Evolutionary conservation across 2,888 invertebrate genomes (phyloP), one percentile per base, ranked within the genome.

Genomic region (Drosophila nr. perissopoda): DNA sequence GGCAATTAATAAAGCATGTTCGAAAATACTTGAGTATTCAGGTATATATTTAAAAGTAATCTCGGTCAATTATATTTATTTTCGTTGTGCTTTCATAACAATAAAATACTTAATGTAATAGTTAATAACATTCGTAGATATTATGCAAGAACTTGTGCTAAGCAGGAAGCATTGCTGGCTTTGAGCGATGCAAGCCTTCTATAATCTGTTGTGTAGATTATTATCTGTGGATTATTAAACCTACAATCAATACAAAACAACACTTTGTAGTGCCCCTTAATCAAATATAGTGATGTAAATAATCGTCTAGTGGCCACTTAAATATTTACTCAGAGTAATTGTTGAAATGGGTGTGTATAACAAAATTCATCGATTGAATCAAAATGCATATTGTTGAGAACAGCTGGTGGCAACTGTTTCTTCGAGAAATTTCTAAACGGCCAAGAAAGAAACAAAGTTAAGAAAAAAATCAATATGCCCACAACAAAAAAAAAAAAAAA

Each of bases 371-470:
- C 45, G 52, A 36, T 60, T 56, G 56, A 52, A 56, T n/a, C 45
- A 33, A 56, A 68, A 67, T 57, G 25, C 31, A 36, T 51, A 69
- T 34, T 38, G 25, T 5, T 27, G n/a, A 48, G 16, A 36, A 10
- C 36, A 75, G 42, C 48, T 40, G n/a, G 36, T 53, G 33, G 48
- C 51, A 59, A 38, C 29, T 36, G n/a, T 25, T 67, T 18, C 51
- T 34, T 82, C 79, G 62, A 72, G 79, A 80, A 75, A 78, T 82
- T 80, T 82, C 79, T 68, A 75, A 73, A 38, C 58, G 21, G 13
- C 56, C 33, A 64, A 34, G 21, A 64, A 29, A 64, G 51, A 45
- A 77, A 48, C 40, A 49, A 61, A 49, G 56, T 40, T 38, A 45
- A 60, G 66, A 51, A 29, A 27, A 48, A 45, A 48, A n/a, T 36